Conservation (phyloP, 2,888 invertebrate species). For the Tetanocera ferruginea region DNA sequence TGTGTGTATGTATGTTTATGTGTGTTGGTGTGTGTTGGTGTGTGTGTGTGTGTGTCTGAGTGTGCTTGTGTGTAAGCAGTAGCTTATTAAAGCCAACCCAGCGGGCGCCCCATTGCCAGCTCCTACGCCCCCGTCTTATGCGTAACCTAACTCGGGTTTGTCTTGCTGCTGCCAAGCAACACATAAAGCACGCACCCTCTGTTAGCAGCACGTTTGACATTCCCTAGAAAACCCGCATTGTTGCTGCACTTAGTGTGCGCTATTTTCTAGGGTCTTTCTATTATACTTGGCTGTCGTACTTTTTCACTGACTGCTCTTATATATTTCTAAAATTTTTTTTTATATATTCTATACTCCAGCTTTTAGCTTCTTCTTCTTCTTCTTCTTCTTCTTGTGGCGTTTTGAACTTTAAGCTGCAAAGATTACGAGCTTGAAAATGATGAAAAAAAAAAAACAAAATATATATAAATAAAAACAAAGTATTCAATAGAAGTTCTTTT, state of each 20-base stretch:
- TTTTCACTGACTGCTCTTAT: neutral
- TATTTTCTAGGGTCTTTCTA: neutral
- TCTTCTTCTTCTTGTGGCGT: too few relatives aligned
- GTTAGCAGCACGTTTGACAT: neutral
- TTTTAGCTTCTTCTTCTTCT: too few relatives aligned
- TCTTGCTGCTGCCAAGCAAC: neutral
- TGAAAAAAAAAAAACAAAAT: neutral
- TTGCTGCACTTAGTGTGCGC: neutral
- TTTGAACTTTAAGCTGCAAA: neutral
- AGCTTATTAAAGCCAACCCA: slow-evolving; percentile 5
- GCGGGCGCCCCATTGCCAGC: neutral
- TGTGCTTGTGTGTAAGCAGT: neutral
- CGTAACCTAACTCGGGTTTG: neutral
- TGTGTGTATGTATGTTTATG: neutral
- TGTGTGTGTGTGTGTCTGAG: neutral
- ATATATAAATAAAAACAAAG: neutral
- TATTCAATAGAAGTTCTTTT: neutral
- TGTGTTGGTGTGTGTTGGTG: neutral
- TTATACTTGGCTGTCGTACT: neutral
- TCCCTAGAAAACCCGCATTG: neutral
- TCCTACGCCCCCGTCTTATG: neutral
- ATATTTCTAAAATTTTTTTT: too few relatives aligned
- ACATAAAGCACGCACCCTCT: slow-evolving; percentile 2
- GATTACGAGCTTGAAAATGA: neutral
- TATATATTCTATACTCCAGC: too few relatives aligned